Evolutionary conservation across 2,797 vertebrate genomes (phyloP), one percentile per base, ranked within the genome.

Genomic region (Xenentodon cancila): DNA sequence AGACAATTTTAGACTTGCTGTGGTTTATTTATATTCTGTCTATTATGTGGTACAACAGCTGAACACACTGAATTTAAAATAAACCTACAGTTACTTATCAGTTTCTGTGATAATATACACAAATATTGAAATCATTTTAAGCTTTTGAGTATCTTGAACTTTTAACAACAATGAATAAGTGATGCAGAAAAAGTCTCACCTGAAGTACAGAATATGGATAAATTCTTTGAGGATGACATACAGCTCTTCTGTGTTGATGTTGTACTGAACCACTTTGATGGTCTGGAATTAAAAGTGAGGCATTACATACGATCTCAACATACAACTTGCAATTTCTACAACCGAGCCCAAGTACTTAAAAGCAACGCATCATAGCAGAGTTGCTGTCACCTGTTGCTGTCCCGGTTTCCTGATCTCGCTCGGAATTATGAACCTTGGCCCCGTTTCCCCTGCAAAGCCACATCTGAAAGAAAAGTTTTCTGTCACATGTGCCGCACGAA

Each of bases 381-480:
- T 50, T 67, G n/a, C n/a, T 25, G 25, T 78, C 86, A 99, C 97
- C 93, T 98, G 95, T 16, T 94, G 77, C 20, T 94, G 60, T 30
- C 95, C 95, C 0, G 94, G 90, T 81, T 90, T 97, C 92, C 94
- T 95, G 75, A 99, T 96, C 90, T 99, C 96, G 86, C 97, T 99
- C 53, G 97, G 96, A 87, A 99, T 96, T 77, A 99, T 97, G 88
- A 98, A 99, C 84, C 98, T 95, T 64, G 98, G 98, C 73, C 96
- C 96, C 18, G 95, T 96, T 93, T 99, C 98, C 81, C 98, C 98
- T 77, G 97, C 98, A 94, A 99, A 99, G 73, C 98, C 98, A 90
- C 97, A 99, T 87, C 98, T 99, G 66, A 6, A 86, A 80, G 49
- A 52, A 53, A 17, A 11, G 12, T 17, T n/a, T 37, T 13, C 34